A percentile compares a stretch with the other conserved stretches of the same genome.
Evolutionary conservation across 2,888 invertebrate genomes (phyloP).

Genomic region (Drosophila testacea): DNA sequence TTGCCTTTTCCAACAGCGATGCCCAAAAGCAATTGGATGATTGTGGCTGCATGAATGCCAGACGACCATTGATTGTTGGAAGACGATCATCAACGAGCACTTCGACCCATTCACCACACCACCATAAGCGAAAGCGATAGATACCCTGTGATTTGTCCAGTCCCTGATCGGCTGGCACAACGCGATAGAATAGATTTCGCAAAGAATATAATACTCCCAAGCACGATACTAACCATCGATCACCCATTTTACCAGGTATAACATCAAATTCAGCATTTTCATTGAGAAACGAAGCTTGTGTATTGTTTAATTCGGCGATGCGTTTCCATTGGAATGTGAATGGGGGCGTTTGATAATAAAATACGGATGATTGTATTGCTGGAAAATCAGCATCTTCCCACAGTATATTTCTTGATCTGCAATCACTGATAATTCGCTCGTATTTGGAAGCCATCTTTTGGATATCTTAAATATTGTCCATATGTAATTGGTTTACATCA

Average conservation of each 20-base stretch:
- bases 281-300: conserved; percentile 86
- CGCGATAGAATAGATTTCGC: conserved; percentile 95
- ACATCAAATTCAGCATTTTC: conserved; percentile 91
- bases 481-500: conserved; percentile 32
- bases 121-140: conserved; percentile 96
- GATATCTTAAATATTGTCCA: conserved; percentile 4
- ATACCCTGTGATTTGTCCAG: conserved; percentile 91
- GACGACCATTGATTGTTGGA: conserved; percentile 93
- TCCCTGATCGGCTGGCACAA: conserved; percentile 95
- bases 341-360: conserved; percentile 97
- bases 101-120: conserved; percentile 97
- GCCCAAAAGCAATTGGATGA: conserved; percentile 95
- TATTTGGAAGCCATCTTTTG: conserved; percentile 86
- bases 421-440: conserved; percentile 92
- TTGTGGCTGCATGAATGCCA: conserved; percentile 94
- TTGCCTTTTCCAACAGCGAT: conserved; percentile 95
- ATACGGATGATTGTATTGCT: conserved; percentile 94
- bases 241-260: conserved; percentile 94
- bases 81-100: conserved; percentile 95
- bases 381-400: conserved; percentile 98
- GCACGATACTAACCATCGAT: conserved; percentile 96
- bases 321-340: conserved; percentile 97
- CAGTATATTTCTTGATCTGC: conserved; percentile 91
- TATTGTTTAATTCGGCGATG: conserved; percentile 87
- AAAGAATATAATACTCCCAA: conserved; percentile 93